Evolutionary conservation across 53 echinoderm and acorn worm genomes (phyloP), one percentile per base, ranked within the genome.

Genomic region (Mesocentrotus franciscanus): DNA sequence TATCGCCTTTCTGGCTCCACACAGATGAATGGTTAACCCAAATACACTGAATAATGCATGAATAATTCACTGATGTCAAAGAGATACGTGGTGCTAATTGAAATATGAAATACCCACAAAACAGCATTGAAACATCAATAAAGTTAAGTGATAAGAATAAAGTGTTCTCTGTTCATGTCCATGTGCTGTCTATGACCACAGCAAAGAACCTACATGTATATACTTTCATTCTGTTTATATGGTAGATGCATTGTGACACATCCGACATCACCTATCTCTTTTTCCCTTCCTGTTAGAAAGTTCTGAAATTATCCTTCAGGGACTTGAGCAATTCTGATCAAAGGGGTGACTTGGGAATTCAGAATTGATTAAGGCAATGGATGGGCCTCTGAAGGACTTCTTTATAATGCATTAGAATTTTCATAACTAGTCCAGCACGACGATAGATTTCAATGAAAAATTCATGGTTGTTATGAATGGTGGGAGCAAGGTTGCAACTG

Each of bases 381-480:
- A 56, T 58, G 22, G 81, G 36, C 8, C 81, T 81, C 8, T 87
- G 26, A 57, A 87, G 87, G 57, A 87, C 87, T 11, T 87, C 87
- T 27, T 58, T 58, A n/a, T n/a, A 87, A n/a, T 58, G 57, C 87
- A 58, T 87, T 13, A 58, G 12, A 87, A 87, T 87, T 58, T 56
- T 58, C 87, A n/a, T 87, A 58, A 87, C 58, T n/a, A 87, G 58
- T 57, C 29, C 58, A 58, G 26, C 26, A 58, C 27, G 57, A 58
- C 27, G 87, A 58, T 87, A 15, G 57, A 87, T 57, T 57, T n/a
- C 87, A 58, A 87, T 87, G 87, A 57, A 87, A 87, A 57, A 87
- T 87, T 57, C 87, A 87, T 87, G 87, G 27, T n/a, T 56, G 87
- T 87, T 55, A 15, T 4, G 81, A 42, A 81, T 59, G 58, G 27